phyloP scores from a whole-genome alignment of 2,797 vertebrate genomes.

The Moxostoma hubbsi region DNA sequence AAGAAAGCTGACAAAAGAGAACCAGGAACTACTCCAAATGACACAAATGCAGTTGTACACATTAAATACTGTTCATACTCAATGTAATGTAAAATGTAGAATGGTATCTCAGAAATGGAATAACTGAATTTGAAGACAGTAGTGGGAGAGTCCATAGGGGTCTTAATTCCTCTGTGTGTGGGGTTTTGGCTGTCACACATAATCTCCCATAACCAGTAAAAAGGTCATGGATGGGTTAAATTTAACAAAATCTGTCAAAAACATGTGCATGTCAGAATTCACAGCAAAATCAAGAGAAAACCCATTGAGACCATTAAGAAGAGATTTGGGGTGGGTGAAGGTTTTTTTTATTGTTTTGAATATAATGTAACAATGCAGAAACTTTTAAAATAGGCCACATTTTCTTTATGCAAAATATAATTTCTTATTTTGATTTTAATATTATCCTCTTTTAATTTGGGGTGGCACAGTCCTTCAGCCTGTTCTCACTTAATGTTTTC shows the following conservation, averaged over 20 bases:
- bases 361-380: background rate
- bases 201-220: constrained; percentile 8
- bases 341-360: no score
- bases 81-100: background rate
- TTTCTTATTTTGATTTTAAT: background rate
- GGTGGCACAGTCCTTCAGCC: background rate
- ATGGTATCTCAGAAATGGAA: no score
- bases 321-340: background rate
- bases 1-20: constrained; percentile 8
- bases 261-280: constrained; percentile 19
- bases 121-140: background rate
- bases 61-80: constrained; percentile 4
- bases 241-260: constrained; percentile 10
- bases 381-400: background rate
- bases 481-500: background rate
- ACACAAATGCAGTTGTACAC: background rate
- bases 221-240: constrained; percentile 9
- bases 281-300: background rate
- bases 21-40: background rate
- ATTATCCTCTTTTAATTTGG: background rate
- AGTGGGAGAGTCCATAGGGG: constrained; percentile 35
- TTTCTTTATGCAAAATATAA: background rate
- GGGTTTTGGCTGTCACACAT: constrained; percentile 16
- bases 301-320: background rate
- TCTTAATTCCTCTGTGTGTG: constrained; percentile 36